Evolutionary conservation across 2,113 vertebrate genomes (phyloP), one percentile per base, ranked within the genome.

Genomic region (Ptilonorhynchus violaceus): DNA sequence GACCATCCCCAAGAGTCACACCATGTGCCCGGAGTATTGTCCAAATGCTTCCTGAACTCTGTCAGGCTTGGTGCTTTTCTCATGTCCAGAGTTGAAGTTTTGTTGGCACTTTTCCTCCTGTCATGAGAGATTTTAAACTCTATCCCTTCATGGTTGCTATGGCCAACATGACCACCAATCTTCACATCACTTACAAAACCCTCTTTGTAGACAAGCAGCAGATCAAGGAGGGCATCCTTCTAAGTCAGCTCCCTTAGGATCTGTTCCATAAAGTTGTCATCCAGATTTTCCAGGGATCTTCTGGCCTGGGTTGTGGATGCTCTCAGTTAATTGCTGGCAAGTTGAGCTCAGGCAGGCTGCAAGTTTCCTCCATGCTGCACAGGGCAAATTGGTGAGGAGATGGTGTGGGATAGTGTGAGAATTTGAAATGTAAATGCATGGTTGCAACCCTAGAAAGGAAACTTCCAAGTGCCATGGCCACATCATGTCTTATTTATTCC

Each of bases 381-480:
- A 44, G 15, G 44, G 44, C 44, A 44, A 44, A 44, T 16, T 17
- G 16, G 37, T 19, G 39, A 70, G 30, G 55, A 77, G 24, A 27
- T 3, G 3, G 17, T 8, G 15, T 22, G 50, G 59, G 30, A 69
- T 0, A n/a, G 35, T 7, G 15, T 42, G 44, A 60, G 37, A 89
- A 88, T 75, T 33, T 82, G 70, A 85, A 82, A 92, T 52, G 67
- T 16, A 95, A 91, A 87, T 64, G 21, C 42, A 49, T 0, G 2
- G n/a, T 16, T 92, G 81, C 49, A 91, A 89, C 70, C 39, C 49
- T 85, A 93, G 81, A 95, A 96, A 87, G 84, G 96, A 91, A 95
- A 91, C 46, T 69, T 87, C 15, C 28, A 85, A 70, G 42, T 42
- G 35, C 30, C 44, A 20, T 6, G 15, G 41, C 62, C 49, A 15